Evolutionary conservation across 2,888 invertebrate genomes (phyloP), one percentile per base, ranked within the genome.

Genomic region (Luperina testacea): DNA sequence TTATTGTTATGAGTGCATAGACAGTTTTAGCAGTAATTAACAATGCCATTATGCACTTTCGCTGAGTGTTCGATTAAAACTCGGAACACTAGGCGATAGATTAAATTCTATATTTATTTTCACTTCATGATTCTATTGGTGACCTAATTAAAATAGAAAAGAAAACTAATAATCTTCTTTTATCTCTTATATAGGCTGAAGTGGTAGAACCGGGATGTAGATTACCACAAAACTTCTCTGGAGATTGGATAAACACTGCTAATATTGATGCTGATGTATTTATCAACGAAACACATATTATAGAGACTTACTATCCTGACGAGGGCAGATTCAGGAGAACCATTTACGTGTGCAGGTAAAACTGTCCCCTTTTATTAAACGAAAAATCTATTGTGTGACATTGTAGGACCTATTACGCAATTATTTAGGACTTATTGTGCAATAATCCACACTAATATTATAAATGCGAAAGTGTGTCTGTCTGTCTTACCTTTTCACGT

Each of bases 201-300:
- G 98, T 98, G 13, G 99, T 99, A 0, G 98, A 98, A 87, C 98
- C 99, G 7, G 98, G 99, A 0, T 99, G 99, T 92, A 98, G 99
- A 68, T 95, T 99, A 80, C 99, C 99, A 0, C 98, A 99, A 93
- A 99, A 99, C 93, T 99, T 99, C 95, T 98, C 98, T 0, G 99
- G 99, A 0, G 98, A 98, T 42, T 99, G 99, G 99, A 99, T 99
- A 74, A 99, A 99, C 91, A 99, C 99, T 0, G 99, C 99, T 0
- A 99, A 99, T 92, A 98, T 99, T 86, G 99, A 99, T 94, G 99
- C 99, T 0, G 99, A 99, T 94, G 98, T 99, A 0, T 97, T 98
- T 69, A 99, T 99, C 64, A 99, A 99, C 92, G 98, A 99, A 91
- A 99, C 99, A 0, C 99, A 99, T 92, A 99, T 99, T 61, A 98